A percentile compares a stretch with the other conserved stretches of the same genome.
Conservation (phyloP, 2,888 invertebrate genomes). For the Melanostoma mellinum region DNA sequence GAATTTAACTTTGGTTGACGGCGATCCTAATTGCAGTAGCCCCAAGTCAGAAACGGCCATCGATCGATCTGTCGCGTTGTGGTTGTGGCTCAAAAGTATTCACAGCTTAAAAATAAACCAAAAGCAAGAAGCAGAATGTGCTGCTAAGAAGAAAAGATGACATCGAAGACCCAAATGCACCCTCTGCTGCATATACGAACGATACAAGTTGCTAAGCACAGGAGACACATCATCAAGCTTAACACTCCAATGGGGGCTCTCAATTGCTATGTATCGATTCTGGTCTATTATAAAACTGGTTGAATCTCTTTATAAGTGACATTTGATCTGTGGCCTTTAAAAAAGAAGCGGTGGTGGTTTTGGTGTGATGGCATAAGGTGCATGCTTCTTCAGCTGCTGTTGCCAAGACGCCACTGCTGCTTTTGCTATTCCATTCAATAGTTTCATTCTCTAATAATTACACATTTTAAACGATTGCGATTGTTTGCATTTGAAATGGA, state of each 20-base stretch:
- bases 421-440: slow-evolving; percentile 60
- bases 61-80: neutral
- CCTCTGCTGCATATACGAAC: slow-evolving; percentile 10
- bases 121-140: slow-evolving; percentile 29
- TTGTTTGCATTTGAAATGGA: neutral
- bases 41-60: slow-evolving; percentile 34
- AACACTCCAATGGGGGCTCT: slow-evolving; percentile 45
- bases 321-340: slow-evolving; percentile 73
- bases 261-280: slow-evolving; percentile 55
- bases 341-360: slow-evolving; percentile 48
- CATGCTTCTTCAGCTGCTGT: slow-evolving; percentile 45
- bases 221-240: neutral
- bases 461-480: slow-evolving; percentile 17
- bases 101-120: slow-evolving; percentile 14
- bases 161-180: slow-evolving; percentile 36
- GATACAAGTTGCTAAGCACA: neutral
- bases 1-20: slow-evolving; percentile 39
- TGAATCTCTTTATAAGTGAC: slow-evolving; percentile 65
- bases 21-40: slow-evolving; percentile 61
- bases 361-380: slow-evolving; percentile 44
- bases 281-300: slow-evolving; percentile 72
- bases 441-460: slow-evolving; percentile 53
- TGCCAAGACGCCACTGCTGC: slow-evolving; percentile 29
- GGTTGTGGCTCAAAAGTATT: neutral
- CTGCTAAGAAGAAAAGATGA: slow-evolving; percentile 43